Evolutionary conservation across 2,113 vertebrate species (phyloP), one percentile per base, ranked within the genome.

Genomic region (Lophochroa leadbeateri): DNA sequence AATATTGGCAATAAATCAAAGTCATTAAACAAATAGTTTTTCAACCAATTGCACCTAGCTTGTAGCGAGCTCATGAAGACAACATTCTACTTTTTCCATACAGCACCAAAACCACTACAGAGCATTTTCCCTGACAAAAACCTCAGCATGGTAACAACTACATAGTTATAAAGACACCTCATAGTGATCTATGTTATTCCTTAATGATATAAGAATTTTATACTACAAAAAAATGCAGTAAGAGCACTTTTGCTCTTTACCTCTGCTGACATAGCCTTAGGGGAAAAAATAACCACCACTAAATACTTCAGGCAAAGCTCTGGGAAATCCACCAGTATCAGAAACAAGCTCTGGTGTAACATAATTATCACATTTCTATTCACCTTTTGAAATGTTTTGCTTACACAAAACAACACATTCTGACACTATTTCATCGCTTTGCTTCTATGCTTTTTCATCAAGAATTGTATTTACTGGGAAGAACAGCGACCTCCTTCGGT

Each of bases 401-500:
- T 61, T 17, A 43, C 15, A 74, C 15, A 11, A 33, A 69, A 9
- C 43, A 35, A 8, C 5, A 21, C 31, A 14, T 44, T 78, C 43
- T 41, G 28, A 53, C 60, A 77, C 19, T 31, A 58, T 4, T 19
- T 17, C 31, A 14, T 0, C 17, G 28, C 67, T 35, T 13, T 11
- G 6, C 29, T 37, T 47, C 18, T 17, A 3, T 5, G 7, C 7
- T 10, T 75, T 68, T 53, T 4, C 52, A 10, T 4, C 1, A 50
- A 27, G 35, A 85, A 29, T 2, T 5, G 24, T 47, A 33, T 50
- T 86, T 82, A 18, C 55, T 28, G 44, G 37, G 86, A 55, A 47
- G 52, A 84, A 75, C 80, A 95, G 92, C 55, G 91, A 47, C 94
- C 86, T 92, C 94, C 55, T 77, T 63, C 35, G 95, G 72, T 17